Evolutionary conservation across 1,140 invertebrate genomes (phyloP).

Genomic region (Patella vulgata): DNA sequence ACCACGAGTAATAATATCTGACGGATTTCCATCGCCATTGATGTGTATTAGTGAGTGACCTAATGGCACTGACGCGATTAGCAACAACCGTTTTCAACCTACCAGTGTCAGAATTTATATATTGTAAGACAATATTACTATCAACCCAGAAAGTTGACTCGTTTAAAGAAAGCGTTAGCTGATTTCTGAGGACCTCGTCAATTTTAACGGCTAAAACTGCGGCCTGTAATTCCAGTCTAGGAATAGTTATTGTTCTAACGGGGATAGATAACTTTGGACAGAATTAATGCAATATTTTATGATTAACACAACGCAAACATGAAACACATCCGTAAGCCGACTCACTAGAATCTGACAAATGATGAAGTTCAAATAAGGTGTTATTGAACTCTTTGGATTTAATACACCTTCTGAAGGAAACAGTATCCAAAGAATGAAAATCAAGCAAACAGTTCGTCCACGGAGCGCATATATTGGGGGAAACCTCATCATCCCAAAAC

Average conservation of each 20-base stretch:
- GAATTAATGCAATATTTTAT: slow-evolving; percentile 31
- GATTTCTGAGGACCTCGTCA: slow-evolving; percentile 12
- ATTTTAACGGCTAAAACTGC: slow-evolving; percentile 30
- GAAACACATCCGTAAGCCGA: slow-evolving; percentile 38
- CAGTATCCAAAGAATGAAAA: too few relatives aligned
- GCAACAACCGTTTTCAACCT: slow-evolving; percentile 22
- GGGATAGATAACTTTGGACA: slow-evolving; percentile 35
- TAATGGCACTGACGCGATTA: slow-evolving; percentile 21
- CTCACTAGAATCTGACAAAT: slow-evolving; percentile 44
- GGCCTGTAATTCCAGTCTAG: slow-evolving; percentile 31
- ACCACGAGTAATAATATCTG: slow-evolving; percentile 23
- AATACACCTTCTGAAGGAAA: too few relatives aligned
- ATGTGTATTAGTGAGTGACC: slow-evolving; percentile 7
- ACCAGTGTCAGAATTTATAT: slow-evolving; percentile 18
- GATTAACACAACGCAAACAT: slow-evolving; percentile 29
- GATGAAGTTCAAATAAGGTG: slow-evolving; percentile 15
- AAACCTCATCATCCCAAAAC: too few relatives aligned
- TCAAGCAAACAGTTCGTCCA: too few relatives aligned
- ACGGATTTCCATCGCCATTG: slow-evolving; percentile 20
- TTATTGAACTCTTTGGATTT: too few relatives aligned
- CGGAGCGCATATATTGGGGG: too few relatives aligned
- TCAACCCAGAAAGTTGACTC: slow-evolving; percentile 32
- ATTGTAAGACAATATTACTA: slow-evolving; percentile 16
- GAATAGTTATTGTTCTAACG: slow-evolving; percentile 26
- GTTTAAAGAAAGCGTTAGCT: slow-evolving; percentile 11